These are phyloP conservation scores for Drosophila testacea DNA, from an alignment of 2,888 invertebrate species.

Conservation along the genomic window DNA sequence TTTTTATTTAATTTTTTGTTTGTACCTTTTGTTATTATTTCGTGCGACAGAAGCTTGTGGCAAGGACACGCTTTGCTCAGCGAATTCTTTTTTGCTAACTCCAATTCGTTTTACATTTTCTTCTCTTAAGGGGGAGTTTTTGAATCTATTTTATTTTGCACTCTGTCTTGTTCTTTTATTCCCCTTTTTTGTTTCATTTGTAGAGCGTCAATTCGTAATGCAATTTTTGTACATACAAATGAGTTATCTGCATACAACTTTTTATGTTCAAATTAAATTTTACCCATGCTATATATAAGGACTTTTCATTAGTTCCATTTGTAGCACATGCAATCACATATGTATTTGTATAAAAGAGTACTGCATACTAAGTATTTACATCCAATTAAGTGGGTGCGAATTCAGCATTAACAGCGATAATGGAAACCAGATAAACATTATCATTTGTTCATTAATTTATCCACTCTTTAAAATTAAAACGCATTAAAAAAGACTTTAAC, in stretches of 20 bases:
- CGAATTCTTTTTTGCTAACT: conserved; percentile 26
- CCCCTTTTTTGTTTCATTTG: conserved; percentile 1
- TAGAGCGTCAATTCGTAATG: conserved; percentile 58
- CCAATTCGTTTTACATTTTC: conserved; percentile 37
- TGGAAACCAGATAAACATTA: conserved; percentile 28
- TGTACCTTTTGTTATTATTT: conserved; percentile 57
- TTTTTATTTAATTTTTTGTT: conserved; percentile 18
- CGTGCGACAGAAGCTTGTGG: conserved; percentile 39
- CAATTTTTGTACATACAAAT: conserved; percentile 71
- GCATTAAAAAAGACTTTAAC: conserved; percentile 29
- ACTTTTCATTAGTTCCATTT: conserved; percentile 37
- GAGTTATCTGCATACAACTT: conserved; percentile 37
- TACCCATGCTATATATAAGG: background rate
- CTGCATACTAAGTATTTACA: conserved; percentile 17
- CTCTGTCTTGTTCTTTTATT: conserved; percentile 23
- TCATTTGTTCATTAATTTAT: conserved; percentile 27
- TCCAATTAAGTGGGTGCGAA: conserved; percentile 37
- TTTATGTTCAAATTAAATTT: conserved; percentile 33
- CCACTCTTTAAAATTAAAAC: conserved; percentile 24
- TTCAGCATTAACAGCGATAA: conserved; percentile 29
- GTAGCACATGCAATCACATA: background rate
- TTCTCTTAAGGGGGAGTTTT: conserved; percentile 31
- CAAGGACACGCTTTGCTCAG: conserved; percentile 62
- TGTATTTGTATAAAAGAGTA: background rate
- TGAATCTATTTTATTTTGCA: conserved; percentile 63